These are phyloP conservation scores for Laticauda laticaudata DNA, from an alignment of 2,113 vertebrate genomes.

Conservation along the genomic window DNA sequence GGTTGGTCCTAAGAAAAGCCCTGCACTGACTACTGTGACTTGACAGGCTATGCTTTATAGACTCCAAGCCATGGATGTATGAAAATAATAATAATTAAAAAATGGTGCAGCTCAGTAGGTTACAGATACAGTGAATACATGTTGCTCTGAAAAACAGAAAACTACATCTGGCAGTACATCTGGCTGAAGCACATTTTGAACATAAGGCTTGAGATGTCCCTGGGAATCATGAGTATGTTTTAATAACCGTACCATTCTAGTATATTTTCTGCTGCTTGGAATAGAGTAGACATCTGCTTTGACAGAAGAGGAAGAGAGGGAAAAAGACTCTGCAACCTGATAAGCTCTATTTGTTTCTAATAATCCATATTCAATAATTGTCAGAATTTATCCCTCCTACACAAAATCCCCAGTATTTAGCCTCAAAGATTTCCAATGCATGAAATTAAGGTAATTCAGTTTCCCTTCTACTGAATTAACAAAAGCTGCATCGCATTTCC, in stretches of 20 bases:
- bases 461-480: background rate
- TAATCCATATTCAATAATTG: background rate
- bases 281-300: background rate
- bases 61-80: background rate
- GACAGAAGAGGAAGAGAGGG: background rate
- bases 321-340: background rate
- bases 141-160: background rate
- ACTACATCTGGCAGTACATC: background rate
- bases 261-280: background rate
- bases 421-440: background rate
- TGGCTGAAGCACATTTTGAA: background rate
- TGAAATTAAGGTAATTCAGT: slow-evolving; percentile 45
- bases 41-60: background rate
- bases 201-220: background rate
- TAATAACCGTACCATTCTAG: background rate
- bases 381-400: background rate
- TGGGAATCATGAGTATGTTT: background rate
- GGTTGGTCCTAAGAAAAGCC: background rate
- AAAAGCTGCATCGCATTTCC: background rate
- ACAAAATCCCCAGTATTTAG: slow-evolving; percentile 25
- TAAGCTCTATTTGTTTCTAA: background rate
- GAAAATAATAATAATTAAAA: background rate
- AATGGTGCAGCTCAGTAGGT: background rate
- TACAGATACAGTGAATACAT: background rate
- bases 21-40: background rate